Conservation (phyloP, 2,888 invertebrate species). For the Panzeria rudis region DNA sequence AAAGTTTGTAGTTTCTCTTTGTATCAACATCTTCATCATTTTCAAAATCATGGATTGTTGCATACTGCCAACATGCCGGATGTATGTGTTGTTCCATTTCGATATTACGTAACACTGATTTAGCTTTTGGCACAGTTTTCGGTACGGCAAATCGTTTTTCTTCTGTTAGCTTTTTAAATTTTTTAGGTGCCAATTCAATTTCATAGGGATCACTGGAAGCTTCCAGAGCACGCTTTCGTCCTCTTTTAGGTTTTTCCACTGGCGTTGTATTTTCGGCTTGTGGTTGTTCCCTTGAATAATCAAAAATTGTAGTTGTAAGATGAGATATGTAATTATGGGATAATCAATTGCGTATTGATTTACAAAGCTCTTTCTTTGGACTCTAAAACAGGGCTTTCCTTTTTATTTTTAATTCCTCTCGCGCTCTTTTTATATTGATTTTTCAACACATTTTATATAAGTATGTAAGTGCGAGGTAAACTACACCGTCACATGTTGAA, state of each 20-base stretch:
- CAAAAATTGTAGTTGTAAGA: background rate
- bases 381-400: no score
- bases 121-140: constrained; percentile 39
- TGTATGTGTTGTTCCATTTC: constrained; percentile 77
- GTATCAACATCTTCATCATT: constrained; percentile 80
- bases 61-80: constrained; percentile 78
- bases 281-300: constrained; percentile 55
- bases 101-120: constrained; percentile 64
- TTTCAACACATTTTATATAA: no score
- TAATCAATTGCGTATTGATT: background rate
- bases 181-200: constrained; percentile 77
- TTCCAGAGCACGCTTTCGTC: constrained; percentile 77
- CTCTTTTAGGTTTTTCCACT: constrained; percentile 74
- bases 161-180: constrained; percentile 76
- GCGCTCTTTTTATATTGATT: no score
- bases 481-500: no score
- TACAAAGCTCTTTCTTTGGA: no score
- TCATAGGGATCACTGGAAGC: constrained; percentile 76
- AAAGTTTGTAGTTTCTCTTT: constrained; percentile 81
- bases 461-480: no score
- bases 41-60: constrained; percentile 79
- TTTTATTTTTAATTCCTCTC: no score
- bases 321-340: background rate
- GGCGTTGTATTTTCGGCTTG: constrained; percentile 36
- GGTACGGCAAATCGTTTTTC: constrained; percentile 77